Conservation (phyloP, 1,140 invertebrate species). For the Ditylenchus dipsaci region DNA sequence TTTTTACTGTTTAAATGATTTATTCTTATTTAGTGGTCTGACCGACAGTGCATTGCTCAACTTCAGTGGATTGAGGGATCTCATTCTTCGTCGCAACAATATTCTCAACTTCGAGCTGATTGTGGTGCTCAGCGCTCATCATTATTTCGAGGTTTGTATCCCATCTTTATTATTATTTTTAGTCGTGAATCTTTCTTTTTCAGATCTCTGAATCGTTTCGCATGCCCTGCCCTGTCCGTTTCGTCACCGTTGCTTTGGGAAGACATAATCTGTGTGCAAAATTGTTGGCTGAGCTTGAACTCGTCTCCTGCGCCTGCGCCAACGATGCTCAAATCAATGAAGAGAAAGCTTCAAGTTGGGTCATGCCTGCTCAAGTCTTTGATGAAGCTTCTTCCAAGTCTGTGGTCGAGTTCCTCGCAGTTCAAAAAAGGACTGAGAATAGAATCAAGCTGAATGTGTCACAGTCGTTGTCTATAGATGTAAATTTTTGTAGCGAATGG, state of each 20-base stretch:
- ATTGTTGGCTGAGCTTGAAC: not conserved
- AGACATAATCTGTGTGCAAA: not conserved
- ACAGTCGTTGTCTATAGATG: not conserved
- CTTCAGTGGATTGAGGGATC: not conserved
- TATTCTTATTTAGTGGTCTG: not conserved
- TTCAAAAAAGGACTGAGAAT: not conserved
- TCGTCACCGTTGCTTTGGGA: not conserved
- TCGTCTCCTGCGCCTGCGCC: not conserved
- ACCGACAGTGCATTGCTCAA: not conserved
- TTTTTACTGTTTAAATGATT: not conserved
- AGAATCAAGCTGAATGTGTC: not conserved
- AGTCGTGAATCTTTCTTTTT: not conserved
- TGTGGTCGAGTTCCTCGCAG: not conserved
- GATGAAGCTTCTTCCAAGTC: not conserved
- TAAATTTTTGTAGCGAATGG: not conserved
- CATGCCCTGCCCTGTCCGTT: not conserved
- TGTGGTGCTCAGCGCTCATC: not conserved
- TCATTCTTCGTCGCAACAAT: not conserved
- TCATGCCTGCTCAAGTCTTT: not conserved
- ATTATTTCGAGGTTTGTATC: not conserved
- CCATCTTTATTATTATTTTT: not conserved
- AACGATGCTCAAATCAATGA: not conserved
- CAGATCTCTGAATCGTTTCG: conserved; percentile 1
- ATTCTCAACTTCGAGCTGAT: not conserved
- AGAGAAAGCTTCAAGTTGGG: not conserved